Evolutionary conservation across 2,888 invertebrate genomes (phyloP).

Genomic region (Acrocyrtus sp.): DNA sequence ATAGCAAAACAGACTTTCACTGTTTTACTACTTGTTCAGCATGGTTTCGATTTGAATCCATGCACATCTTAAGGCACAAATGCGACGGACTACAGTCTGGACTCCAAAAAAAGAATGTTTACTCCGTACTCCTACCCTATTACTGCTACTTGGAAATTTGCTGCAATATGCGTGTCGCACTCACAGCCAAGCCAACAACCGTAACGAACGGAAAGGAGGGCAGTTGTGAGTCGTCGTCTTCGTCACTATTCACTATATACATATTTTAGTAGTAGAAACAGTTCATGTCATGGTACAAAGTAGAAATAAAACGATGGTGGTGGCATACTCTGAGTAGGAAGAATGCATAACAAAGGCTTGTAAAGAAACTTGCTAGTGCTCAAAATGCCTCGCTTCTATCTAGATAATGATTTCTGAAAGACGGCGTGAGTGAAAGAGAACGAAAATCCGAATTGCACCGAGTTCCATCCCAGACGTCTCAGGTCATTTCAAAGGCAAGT

Average conservation of each 20-base stretch:
- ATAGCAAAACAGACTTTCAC: not conserved
- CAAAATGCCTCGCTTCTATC: no score
- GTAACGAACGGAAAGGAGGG: not conserved
- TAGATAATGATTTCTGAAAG: not conserved
- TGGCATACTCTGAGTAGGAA: not conserved
- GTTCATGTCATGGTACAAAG: not conserved
- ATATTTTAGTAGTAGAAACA: not conserved
- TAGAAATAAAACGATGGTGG: not conserved
- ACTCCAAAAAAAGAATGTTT: not conserved
- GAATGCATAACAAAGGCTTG: not conserved
- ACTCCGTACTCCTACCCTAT: not conserved
- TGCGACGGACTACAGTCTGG: no score
- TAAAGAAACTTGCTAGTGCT: no score
- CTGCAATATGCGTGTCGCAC: not conserved
- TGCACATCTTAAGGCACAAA: no score
- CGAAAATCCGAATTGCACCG: constrained; percentile 42
- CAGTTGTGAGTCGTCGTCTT: not conserved
- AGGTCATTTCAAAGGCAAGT: constrained; percentile 55
- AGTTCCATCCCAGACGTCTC: constrained; percentile 29
- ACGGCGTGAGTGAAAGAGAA: not conserved
- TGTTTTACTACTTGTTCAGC: not conserved
- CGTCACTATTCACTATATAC: not conserved
- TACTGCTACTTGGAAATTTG: not conserved
- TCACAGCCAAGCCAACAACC: not conserved
- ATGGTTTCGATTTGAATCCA: no score